These are phyloP conservation scores for Matsumurasca onukii DNA, from an alignment of 1,140 invertebrate genomes.

Conservation along the genomic window DNA sequence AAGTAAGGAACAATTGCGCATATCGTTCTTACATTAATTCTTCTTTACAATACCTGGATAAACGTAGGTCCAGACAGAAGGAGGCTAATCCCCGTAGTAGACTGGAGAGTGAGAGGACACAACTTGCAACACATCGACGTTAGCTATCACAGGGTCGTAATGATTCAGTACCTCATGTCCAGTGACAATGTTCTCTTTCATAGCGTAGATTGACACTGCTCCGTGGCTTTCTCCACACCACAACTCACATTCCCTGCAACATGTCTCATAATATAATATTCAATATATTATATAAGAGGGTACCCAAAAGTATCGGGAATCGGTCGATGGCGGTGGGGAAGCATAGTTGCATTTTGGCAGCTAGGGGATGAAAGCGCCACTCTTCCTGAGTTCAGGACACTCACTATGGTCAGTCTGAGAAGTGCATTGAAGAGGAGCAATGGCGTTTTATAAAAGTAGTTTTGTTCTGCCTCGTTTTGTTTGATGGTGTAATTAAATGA, in stretches of 20 bases:
- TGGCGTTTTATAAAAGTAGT: no score
- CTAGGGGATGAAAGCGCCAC: no score
- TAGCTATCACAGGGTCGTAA: constrained; percentile 56
- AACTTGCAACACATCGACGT: constrained; percentile 62
- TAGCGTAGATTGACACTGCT: constrained; percentile 66
- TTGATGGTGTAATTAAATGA: no score
- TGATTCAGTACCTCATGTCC: constrained; percentile 62
- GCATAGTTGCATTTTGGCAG: no score
- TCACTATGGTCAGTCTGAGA: no score
- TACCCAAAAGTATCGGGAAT: no score
- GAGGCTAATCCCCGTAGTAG: constrained; percentile 46
- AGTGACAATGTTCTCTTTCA: constrained; percentile 59
- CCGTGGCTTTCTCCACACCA: constrained; percentile 79
- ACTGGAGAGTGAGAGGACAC: constrained; percentile 50
- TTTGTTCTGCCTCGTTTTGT: no score
- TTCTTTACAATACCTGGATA: constrained; percentile 61
- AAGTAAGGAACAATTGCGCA: no score
- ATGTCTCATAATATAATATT: constrained; percentile 1
- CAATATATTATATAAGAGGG: no score
- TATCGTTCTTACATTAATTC: neutral
- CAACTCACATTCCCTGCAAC: constrained; percentile 57
- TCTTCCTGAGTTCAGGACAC: no score
- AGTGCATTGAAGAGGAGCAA: no score
- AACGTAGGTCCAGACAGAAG: constrained; percentile 75
- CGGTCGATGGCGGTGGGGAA: no score